Base-by-base conservation (phyloP, 2,888 invertebrate genomes). In the Himalopsyche kuldschensis region DNA sequence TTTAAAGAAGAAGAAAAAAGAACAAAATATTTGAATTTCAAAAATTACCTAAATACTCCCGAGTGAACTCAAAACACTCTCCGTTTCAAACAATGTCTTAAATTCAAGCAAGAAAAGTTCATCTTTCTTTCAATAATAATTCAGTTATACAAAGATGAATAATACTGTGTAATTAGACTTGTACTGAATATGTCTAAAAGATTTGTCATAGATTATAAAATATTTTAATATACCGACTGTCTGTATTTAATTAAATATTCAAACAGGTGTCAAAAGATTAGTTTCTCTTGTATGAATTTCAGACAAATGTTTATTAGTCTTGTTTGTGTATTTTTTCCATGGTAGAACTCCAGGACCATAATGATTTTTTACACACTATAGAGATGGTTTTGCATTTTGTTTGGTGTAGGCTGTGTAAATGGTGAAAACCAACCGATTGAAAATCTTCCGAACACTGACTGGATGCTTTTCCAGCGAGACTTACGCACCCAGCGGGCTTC, bases 381-480 rank as follows among this genome's bases (percentile, higher is more conserved):
- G 6, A 55, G 55, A 55, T 55, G 55, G 10, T 55, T 55, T 55
- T 55, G 55, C 55, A 55, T 20, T 55, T 55, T 55, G 20, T 55
- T 55, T 55, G 55, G 55, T 84, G 95, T 93, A 8, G 97, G 97
- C 86, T 96, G 93, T 10, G 96, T 95, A 89, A 99, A 98, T 0
- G 98, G 98, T 20, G 97, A 98, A 88, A 98, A 95, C 99, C 99
- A 99, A 4, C 96, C 94, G 81, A 98, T 89, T 0, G 98, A 97
- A 90, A 99, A 98, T 17, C 98, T 94, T 31, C 99, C 99, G 90
- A 99, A 99, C 4, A 99, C 99, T 0, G 97, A 95, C 89, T 98
- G 98, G 87, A 99, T 95, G 88, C 97, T 98, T 92, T 97, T 96
- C 96, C 98, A 97, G 79, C 97, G 93, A 0, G 97, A 97, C 88